Conservation (phyloP, 2,113 vertebrate species). For the Lepidiolamprologus cunningtoni region DNA sequence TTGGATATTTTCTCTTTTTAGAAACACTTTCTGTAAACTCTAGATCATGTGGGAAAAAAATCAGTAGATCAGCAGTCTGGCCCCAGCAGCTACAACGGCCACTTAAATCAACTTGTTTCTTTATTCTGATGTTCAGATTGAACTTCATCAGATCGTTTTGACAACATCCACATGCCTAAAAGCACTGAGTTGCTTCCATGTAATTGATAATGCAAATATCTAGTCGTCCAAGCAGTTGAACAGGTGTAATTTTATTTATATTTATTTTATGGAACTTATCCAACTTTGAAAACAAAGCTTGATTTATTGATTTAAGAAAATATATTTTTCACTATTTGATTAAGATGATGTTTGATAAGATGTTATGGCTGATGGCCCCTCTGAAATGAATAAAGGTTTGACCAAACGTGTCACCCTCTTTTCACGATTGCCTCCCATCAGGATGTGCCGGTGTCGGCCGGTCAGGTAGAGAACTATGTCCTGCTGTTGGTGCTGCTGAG, state of each 20-base stretch:
- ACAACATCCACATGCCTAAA: background rate
- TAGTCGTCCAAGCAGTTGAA: background rate
- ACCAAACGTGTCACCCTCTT: background rate
- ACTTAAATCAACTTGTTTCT: background rate
- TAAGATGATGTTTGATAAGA: background rate
- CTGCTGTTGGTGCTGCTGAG: conserved; percentile 84
- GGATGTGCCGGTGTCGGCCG: conserved; percentile 67
- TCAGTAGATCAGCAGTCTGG: background rate
- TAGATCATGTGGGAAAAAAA: background rate
- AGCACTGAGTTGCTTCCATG: background rate
- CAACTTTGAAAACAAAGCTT: background rate
- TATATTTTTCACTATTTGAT: background rate
- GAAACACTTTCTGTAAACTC: background rate
- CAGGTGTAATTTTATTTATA: background rate
- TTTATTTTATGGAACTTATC: background rate
- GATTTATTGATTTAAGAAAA: background rate
- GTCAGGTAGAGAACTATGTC: conserved; percentile 80
- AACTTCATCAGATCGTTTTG: background rate
- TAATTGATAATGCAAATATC: background rate
- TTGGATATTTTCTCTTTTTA: background rate
- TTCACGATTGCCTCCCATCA: background rate
- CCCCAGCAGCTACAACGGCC: background rate
- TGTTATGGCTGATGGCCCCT: background rate
- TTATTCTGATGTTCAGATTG: background rate
- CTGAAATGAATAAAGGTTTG: background rate